Evolutionary conservation across 2,888 invertebrate genomes (phyloP).

Genomic region (Leistus spinibarbis): DNA sequence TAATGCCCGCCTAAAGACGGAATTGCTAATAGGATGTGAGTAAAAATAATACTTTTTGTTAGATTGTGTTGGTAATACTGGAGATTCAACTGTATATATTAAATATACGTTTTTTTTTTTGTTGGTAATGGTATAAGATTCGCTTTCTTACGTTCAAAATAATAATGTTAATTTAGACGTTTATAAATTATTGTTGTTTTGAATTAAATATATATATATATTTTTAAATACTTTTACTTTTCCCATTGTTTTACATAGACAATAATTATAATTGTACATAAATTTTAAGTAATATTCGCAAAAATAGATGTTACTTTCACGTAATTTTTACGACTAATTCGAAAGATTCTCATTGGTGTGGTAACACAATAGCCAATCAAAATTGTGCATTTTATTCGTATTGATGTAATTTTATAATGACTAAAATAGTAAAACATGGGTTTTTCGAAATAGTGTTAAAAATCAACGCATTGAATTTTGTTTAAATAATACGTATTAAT

Average conservation of each 20-base stretch:
- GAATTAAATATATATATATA: neutral
- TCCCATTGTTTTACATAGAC: neutral
- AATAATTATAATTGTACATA: neutral
- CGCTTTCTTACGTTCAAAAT: neutral
- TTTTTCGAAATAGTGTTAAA: too few relatives aligned
- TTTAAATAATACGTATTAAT: too few relatives aligned
- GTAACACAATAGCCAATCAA: neutral
- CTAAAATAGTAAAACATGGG: too few relatives aligned
- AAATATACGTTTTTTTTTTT: neutral
- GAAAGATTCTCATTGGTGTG: too few relatives aligned
- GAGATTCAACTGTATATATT: too few relatives aligned
- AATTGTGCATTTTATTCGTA: neutral
- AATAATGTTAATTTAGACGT: neutral
- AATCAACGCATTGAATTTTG: too few relatives aligned
- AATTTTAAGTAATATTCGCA: neutral
- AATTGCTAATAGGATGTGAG: too few relatives aligned
- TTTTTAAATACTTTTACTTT: neutral
- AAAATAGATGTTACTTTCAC: neutral
- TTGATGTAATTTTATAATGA: too few relatives aligned
- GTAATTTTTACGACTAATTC: neutral
- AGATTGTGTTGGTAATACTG: too few relatives aligned
- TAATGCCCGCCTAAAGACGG: too few relatives aligned
- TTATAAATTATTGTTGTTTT: neutral
- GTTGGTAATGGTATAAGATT: neutral
- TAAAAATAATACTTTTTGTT: too few relatives aligned